Base-by-base conservation (phyloP, 92 coral and sea anemone genomes). In the Zoanthus gigantus region DNA sequence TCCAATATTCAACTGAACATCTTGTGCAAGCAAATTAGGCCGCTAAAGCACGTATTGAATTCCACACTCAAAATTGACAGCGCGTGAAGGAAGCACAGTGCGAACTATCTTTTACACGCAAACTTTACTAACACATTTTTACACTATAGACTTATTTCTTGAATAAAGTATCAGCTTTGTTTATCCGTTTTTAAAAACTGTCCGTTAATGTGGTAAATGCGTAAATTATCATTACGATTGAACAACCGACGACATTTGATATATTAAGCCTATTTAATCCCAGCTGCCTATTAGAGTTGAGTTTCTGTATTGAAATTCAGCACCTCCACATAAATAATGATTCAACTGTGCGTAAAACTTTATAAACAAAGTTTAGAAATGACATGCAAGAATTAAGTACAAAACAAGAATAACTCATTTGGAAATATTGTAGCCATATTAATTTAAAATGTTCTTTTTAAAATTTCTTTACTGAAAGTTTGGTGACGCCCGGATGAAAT, bases 1-100 rank as follows among this genome's bases (percentile, higher is more conserved):
- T 46, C 85, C 85, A 81, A 81, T 81, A 81, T 65, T 12, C 9
- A 23, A 45, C 63, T 58, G 73, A 45, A 79, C 63, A 42, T 63
- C 85, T 65, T 81, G 85, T 68, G 76, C 74, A 23, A 50, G 74
- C 23, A 57, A 65, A 34, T 7, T 14, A 61, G 11, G 28, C 48
- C 67, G 44, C 75, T 28, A 4, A 5, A 16, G 72, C 75, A 81
- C 85, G 74, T 81, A 81, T 67, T 29, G 56, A 7, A 4, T 66
- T 56, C 16, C 85, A 45, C 63, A 23, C 23, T 73, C 47, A 23
- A 46, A 77, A 54, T 8, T 54, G 14, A 32, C 53, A 77, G 53
- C 82, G 82, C 68, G 82, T 77, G 82, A 77, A 77, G 48, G 47
- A 54, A 53, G 31, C 82, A 6, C 37, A 77, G 15, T 56, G 68